Evolutionary conservation across 2,113 vertebrate species (phyloP), one percentile per base, ranked within the genome.

Genomic region (Bagarius yarrelli): DNA sequence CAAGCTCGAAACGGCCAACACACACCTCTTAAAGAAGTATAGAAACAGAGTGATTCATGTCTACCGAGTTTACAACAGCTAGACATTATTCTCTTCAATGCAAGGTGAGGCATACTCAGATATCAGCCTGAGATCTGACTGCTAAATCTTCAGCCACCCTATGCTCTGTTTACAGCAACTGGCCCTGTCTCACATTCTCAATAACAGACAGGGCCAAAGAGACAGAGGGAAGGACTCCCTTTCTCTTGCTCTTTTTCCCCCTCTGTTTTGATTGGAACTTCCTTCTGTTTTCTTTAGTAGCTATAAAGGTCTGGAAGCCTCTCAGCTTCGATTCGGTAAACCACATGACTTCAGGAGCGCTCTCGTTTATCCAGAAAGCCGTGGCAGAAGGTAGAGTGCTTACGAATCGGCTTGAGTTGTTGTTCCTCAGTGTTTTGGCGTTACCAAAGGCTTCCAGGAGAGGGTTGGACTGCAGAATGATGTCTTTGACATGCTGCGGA

Each of bases 351-450:
- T 84, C 5, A 74, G 56, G 27, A 16, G 8, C 36, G 15, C 23
- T 52, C 66, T 5, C 13, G 69, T 86, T 84, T 71, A 70, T 59
- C 72, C 69, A 80, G 84, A 66, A 30, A 69, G 12, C 0, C 30
- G 47, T 32, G 25, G 32, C 23, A 25, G 44, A 1, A 83, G 52
- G 79, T 14, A 5, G 61, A 85, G 82, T 19, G 90, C 96, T 95
- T 92, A 99, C 97, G 81, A 99, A 99, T 95, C 97, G 92, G 91
- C 96, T 99, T 89, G 97, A 99, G 90, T 98, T 99, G 93, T 99
- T 99, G 93, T 99, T 99, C 84, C 97, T 94, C 25, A 99, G 92
- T 0, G 97, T 99, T 91, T 99, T 99, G 85, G 97, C 97, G 0
- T 99, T 99, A 55, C 97, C 97, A 21, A 99, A 99, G 80, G 97